A percentile compares a stretch with the other conserved stretches of the same genome.
These are phyloP conservation scores for Nansenia antarctica DNA, from an alignment of 2,113 vertebrate species.

Conservation along the genomic window DNA sequence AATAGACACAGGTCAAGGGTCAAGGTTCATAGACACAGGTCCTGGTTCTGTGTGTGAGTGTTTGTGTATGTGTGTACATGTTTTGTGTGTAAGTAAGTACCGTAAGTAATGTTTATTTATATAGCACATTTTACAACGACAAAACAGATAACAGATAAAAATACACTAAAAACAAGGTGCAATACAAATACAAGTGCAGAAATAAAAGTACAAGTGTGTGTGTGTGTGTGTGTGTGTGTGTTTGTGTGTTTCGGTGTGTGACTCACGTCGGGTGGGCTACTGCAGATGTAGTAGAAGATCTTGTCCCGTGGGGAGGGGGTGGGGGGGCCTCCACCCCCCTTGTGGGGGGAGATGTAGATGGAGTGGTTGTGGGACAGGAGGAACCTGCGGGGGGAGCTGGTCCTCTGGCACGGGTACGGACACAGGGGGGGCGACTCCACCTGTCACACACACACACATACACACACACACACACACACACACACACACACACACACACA, in stretches of 20 bases:
- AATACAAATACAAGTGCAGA: background rate
- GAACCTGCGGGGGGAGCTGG: constrained; percentile 84
- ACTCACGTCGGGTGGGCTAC: constrained; percentile 90
- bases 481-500: background rate
- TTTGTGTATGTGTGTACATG: no score
- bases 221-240: constrained; percentile 1
- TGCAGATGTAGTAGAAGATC: constrained; percentile 92
- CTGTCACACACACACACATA: constrained; percentile 52
- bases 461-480: background rate
- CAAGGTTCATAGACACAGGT: background rate
- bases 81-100: no score
- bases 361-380: constrained; percentile 89
- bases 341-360: constrained; percentile 90
- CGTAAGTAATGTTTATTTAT: no score
- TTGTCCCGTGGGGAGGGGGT: constrained; percentile 82
- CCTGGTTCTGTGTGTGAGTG: background rate
- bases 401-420: constrained; percentile 83
- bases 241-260: background rate
- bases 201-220: background rate
- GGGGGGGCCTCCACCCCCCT: constrained; percentile 71
- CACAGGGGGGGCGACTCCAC: constrained; percentile 82
- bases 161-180: no score
- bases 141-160: no score
- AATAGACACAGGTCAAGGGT: background rate
- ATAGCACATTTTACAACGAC: no score